Base-by-base conservation (phyloP, 1,140 invertebrate genomes). In the Drosophila prosaltans region DNA sequence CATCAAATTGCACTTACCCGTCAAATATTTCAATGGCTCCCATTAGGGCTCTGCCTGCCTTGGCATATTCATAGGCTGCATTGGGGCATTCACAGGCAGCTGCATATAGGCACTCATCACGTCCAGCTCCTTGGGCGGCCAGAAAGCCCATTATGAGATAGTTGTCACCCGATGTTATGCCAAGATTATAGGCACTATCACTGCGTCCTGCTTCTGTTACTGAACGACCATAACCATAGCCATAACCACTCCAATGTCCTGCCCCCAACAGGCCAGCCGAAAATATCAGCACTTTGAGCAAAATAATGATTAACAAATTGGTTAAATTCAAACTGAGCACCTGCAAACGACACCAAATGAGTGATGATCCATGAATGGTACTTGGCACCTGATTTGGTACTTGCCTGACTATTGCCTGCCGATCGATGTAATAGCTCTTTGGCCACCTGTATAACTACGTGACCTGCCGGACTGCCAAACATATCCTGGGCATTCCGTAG, bases 281-380 rank as follows among this genome's bases (percentile, higher is more conserved):
- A 60, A 97, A 95, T 36, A 97, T 95, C 0, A 97, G 92, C 0
- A 96, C 96, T 93, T 97, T 97, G 32, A 98, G 93, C 3, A 97
- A 93, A 32, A 97, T 93, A 21, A 97, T 93, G 57, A 97, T 94
- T 36, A 97, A 92, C 67, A 97, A 92, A 91, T 97, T 97, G 0
- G 96, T 97, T 28, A 97, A 91, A 92, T 97, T 97, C 24, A 97
- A 90, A 76, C 96, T 97, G 6, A 97, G 93, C 0, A 97, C 95
- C 90, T 91, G 41, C 0, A 32, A 36, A 41, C 32, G 2, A 7
- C 0, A 7, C 1, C 21, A 51, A 26, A 26, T 21, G 21, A 36
- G 10, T 21, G 21, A 26, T 21, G 21, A 26, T 4, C 9, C 21
- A 26, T 10, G 21, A 36, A 36, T 10, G n/a, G 2, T 2, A 26